Conservation (phyloP, 37 sponge, comb jelly and placozoan genomes). For the Cliona cf. orientalis region DNA sequence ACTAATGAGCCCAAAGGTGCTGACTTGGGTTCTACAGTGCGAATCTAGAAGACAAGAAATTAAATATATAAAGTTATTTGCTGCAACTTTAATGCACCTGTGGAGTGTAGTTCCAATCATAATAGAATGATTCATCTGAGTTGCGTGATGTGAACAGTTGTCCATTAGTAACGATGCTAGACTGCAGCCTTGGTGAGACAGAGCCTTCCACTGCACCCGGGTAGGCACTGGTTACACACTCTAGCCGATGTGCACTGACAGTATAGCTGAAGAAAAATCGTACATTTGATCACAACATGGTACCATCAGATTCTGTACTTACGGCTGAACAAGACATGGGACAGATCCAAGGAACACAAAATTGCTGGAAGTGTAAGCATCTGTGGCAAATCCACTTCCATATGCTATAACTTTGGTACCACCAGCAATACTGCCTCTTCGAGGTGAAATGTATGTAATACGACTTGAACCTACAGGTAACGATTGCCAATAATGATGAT, state of each 20-base stretch:
- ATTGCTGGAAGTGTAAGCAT: conserved; percentile 45
- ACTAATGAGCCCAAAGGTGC: conserved; percentile 47
- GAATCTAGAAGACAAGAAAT: too few relatives aligned
- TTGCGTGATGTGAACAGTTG: not conserved
- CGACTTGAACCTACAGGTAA: too few relatives aligned
- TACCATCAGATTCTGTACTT: not conserved
- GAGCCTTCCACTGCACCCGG: conserved; percentile 41
- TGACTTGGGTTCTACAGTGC: conserved; percentile 33
- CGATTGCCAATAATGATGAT: too few relatives aligned
- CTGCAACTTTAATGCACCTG: too few relatives aligned
- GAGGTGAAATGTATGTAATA: conserved; percentile 32
- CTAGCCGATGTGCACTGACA: not conserved
- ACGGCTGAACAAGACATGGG: conserved; percentile 60
- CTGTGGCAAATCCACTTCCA: conserved; percentile 66
- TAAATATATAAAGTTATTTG: not conserved
- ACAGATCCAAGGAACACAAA: conserved; percentile 53
- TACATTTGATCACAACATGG: not conserved
- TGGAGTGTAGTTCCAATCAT: conserved; percentile 51
- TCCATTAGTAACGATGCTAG: conserved; percentile 10
- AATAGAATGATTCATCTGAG: not conserved
- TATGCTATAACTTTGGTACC: conserved; percentile 57
- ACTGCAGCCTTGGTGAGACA: not conserved
- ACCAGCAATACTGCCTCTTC: conserved; percentile 69
- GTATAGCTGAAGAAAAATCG: conserved; percentile 37
- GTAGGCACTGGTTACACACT: conserved; percentile 49